phyloP scores from a whole-genome alignment of 35 echinoderm and acorn worm species.

The Ptychodera flava region DNA sequence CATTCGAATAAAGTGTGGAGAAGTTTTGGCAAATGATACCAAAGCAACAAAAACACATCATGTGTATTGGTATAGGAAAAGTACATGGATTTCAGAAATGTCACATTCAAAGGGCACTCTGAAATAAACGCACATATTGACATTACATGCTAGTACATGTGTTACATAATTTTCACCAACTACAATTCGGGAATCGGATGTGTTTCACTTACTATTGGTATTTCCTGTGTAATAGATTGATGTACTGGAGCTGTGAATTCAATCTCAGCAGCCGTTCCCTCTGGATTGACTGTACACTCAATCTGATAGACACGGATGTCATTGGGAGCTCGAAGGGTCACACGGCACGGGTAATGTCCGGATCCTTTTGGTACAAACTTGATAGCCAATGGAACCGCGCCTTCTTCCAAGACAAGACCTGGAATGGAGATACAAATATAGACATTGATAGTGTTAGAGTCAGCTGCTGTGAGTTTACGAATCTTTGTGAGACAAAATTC shows the following conservation, averaged over 20 bases:
- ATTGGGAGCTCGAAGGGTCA: constrained; percentile 59
- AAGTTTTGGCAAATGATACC: too few relatives aligned
- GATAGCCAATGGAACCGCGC: constrained; percentile 52
- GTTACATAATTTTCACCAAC: too few relatives aligned
- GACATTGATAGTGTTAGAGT: too few relatives aligned
- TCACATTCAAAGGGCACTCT: too few relatives aligned
- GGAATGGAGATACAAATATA: not conserved
- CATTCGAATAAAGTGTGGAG: too few relatives aligned
- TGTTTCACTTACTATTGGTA: constrained; percentile 91
- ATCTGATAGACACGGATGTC: constrained; percentile 85
- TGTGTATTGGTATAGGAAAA: too few relatives aligned
- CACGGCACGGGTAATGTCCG: constrained; percentile 91
- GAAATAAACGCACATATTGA: too few relatives aligned
- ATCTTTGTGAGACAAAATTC: too few relatives aligned
- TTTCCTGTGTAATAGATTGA: constrained; percentile 91
- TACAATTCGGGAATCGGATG: too few relatives aligned
- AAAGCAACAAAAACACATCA: too few relatives aligned
- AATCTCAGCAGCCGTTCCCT: constrained; percentile 83
- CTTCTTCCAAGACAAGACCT: constrained; percentile 86
- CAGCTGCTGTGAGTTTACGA: not conserved
- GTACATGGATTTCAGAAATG: too few relatives aligned
- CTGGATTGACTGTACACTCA: constrained; percentile 82
- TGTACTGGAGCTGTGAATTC: constrained; percentile 91
- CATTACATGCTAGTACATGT: too few relatives aligned
- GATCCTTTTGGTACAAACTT: constrained; percentile 76